A percentile compares a stretch with the other conserved stretches of the same genome.
phyloP scores from a whole-genome alignment of 1,140 invertebrate species.

The Phocides pigmalion region DNA sequence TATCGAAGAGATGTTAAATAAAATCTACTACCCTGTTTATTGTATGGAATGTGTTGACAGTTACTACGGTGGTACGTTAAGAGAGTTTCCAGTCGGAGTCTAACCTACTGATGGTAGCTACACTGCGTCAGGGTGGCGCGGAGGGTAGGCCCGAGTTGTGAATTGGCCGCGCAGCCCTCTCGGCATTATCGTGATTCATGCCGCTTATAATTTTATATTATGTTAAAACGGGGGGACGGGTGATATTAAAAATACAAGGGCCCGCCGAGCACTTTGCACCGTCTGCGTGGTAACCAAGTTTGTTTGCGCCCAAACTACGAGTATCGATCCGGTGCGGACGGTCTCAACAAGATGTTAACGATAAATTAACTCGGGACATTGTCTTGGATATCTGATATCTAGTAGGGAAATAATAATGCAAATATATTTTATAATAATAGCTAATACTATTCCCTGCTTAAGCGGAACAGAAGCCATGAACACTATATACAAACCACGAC shows the following conservation, averaged over 20 bases:
- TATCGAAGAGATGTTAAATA: too few relatives aligned
- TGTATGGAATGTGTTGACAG: too few relatives aligned
- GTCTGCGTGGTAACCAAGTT: constrained; percentile 75
- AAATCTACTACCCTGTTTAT: too few relatives aligned
- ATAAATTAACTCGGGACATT: not conserved
- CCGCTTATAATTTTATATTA: constrained; percentile 83
- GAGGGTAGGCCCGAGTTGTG: constrained; percentile 66
- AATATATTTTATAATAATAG: too few relatives aligned
- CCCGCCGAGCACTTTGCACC: constrained; percentile 70
- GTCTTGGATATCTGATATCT: too few relatives aligned
- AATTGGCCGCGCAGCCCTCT: constrained; percentile 75
- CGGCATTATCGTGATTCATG: constrained; percentile 82
- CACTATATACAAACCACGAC: too few relatives aligned
- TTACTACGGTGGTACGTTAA: too few relatives aligned
- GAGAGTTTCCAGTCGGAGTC: too few relatives aligned
- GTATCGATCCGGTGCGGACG: constrained; percentile 61
- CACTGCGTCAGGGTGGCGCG: constrained; percentile 48
- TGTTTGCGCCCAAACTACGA: constrained; percentile 71
- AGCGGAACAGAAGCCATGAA: too few relatives aligned
- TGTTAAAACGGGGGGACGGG: constrained; percentile 75
- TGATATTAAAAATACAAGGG: constrained; percentile 81
- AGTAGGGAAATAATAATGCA: too few relatives aligned
- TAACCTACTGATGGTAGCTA: constrained; percentile 27
- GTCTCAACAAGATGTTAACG: constrained; percentile 11
- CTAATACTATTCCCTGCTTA: too few relatives aligned